Percentiles rank a stretch among this genome's conserved stretches.
These are phyloP conservation scores for Epizoanthus ramosus DNA, from an alignment of 92 coral and sea anemone genomes.

Conservation along the genomic window DNA sequence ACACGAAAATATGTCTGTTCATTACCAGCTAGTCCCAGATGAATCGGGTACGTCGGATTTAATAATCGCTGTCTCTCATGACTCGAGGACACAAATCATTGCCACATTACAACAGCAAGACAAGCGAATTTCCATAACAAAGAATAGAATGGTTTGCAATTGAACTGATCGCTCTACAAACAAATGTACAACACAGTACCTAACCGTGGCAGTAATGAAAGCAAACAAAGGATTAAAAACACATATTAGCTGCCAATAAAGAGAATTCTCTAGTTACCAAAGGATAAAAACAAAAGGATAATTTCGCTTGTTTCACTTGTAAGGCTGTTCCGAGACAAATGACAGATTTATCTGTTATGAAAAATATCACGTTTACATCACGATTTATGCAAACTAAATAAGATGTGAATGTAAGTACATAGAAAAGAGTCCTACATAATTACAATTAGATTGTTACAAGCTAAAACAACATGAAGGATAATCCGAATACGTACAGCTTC, in stretches of 20 bases:
- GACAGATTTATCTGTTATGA: neutral
- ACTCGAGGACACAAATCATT: neutral
- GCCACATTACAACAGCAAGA: neutral
- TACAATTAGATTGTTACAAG: no score
- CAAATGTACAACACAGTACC: neutral
- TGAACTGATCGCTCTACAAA: neutral
- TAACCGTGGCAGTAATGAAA: neutral
- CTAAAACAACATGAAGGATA: no score
- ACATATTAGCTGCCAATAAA: neutral
- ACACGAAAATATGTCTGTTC: neutral
- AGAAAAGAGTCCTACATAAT: no score
- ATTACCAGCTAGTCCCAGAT: neutral
- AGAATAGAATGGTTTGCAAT: neutral
- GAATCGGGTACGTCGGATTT: neutral
- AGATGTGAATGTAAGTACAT: no score
- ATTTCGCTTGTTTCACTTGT: no score
- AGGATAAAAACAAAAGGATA: neutral
- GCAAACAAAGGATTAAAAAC: constrained; percentile 13
- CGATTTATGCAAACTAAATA: no score
- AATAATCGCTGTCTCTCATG: neutral
- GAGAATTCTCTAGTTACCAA: constrained; percentile 2
- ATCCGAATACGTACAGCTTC: no score
- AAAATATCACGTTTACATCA: neutral
- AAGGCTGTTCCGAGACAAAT: no score
- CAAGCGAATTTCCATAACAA: neutral